Evolutionary conservation across 1,140 invertebrate genomes (phyloP).

Genomic region (Radopholus similis): DNA sequence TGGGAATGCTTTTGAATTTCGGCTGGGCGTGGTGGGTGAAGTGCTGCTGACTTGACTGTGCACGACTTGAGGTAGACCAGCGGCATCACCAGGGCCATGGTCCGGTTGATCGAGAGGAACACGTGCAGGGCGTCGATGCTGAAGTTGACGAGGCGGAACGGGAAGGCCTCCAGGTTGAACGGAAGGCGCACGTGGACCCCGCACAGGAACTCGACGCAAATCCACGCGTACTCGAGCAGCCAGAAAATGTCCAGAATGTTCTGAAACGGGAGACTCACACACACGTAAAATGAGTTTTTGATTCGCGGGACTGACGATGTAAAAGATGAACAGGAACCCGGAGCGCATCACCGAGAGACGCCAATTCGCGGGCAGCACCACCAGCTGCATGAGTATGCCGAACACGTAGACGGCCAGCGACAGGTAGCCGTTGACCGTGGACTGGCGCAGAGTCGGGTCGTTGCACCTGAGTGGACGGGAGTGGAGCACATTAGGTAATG

Average conservation of each 20-base stretch:
- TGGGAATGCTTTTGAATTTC: no score
- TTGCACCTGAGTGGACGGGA: no score
- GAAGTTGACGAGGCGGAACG: slow-evolving; percentile 14
- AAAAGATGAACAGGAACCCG: background rate
- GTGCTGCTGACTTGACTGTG: background rate
- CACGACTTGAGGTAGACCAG: background rate
- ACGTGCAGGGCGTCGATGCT: slow-evolving; percentile 11
- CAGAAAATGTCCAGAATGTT: slow-evolving; percentile 4
- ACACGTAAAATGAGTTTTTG: background rate
- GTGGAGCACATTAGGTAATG: no score
- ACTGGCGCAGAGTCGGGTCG: no score
- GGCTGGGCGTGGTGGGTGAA: background rate
- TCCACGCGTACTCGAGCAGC: slow-evolving; percentile 11
- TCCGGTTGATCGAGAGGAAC: slow-evolving; percentile 1
- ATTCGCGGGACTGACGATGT: background rate
- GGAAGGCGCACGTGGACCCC: background rate
- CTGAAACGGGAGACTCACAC: background rate
- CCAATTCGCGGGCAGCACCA: slow-evolving; percentile 8
- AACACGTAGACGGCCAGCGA: background rate
- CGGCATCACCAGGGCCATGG: slow-evolving; percentile 1
- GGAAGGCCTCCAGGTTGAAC: background rate
- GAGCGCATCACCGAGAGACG: background rate
- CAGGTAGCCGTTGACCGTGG: no score
- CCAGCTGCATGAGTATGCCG: background rate
- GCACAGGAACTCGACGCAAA: background rate